phyloP scores from a whole-genome alignment of 2,888 invertebrate genomes.

The Notodonta ziczac region DNA sequence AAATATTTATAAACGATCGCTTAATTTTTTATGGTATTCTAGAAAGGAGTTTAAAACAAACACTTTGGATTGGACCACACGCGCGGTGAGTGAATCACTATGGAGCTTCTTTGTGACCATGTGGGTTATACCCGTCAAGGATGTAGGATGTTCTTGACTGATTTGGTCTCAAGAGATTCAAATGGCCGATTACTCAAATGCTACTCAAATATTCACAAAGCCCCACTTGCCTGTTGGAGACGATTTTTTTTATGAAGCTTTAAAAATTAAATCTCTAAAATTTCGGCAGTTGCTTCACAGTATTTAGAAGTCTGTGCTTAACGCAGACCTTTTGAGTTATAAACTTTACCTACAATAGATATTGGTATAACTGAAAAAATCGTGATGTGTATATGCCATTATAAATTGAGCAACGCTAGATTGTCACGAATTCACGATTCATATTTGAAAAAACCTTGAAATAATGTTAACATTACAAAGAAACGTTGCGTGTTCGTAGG shows the following conservation, averaged over 20 bases:
- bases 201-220: too few relatives aligned
- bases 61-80: constrained; percentile 58
- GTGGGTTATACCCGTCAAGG: constrained; percentile 34
- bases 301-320: too few relatives aligned
- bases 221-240: too few relatives aligned
- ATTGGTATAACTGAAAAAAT: too few relatives aligned
- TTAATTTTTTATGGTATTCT: constrained; percentile 47
- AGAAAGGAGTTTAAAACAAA: constrained; percentile 51
- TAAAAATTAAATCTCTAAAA: too few relatives aligned
- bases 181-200: background rate
- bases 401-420: too few relatives aligned
- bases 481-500: constrained; percentile 39
- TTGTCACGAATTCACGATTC: constrained; percentile 19
- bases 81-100: constrained; percentile 44
- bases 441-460: constrained; percentile 34
- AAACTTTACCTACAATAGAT: too few relatives aligned
- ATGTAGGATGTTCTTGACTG: constrained; percentile 23
- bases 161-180: background rate
- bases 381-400: too few relatives aligned
- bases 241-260: too few relatives aligned
- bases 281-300: too few relatives aligned
- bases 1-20: constrained; percentile 48
- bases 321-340: too few relatives aligned
- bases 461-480: constrained; percentile 29
- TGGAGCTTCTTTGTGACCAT: constrained; percentile 29